Evolutionary conservation across 2,888 invertebrate genomes (phyloP).

Genomic region (Eucriotettix oculatus): DNA sequence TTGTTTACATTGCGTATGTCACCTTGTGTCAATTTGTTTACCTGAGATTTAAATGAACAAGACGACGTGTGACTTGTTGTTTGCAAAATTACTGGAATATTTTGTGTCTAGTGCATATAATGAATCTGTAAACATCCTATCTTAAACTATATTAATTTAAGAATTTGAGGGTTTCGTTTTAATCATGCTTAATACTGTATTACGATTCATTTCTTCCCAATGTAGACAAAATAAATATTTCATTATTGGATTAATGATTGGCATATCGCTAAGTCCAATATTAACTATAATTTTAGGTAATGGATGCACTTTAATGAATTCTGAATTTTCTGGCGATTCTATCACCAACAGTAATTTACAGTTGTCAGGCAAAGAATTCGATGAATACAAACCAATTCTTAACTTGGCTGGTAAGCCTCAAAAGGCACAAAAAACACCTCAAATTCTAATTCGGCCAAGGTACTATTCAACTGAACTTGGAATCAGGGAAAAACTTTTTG

Average conservation of each 20-base stretch:
- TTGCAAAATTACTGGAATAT: too few species aligned
- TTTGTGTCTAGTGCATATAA: too few species aligned
- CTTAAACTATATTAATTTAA: too few species aligned
- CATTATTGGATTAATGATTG: conserved; percentile 35
- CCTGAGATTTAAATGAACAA: too few species aligned
- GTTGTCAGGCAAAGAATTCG: conserved; percentile 12
- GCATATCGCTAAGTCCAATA: conserved; percentile 36
- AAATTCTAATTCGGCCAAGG: conserved; percentile 62
- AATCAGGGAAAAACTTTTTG: conserved; percentile 74
- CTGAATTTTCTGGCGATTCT: not conserved
- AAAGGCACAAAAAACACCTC: conserved; percentile 30
- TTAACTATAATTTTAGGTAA: conserved; percentile 29
- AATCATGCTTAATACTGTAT: too few species aligned
- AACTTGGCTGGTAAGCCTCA: conserved; percentile 29
- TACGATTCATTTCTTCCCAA: conserved; percentile 3
- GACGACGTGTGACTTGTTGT: too few species aligned
- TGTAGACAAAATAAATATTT: conserved; percentile 32
- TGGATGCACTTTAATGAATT: conserved; percentile 9
- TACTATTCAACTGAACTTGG: conserved; percentile 93
- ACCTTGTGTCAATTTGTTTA: too few species aligned
- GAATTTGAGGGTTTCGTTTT: too few species aligned
- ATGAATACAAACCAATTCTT: conserved; percentile 30
- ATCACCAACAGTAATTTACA: not conserved
- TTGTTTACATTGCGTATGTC: too few species aligned
- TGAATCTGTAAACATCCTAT: too few species aligned